phyloP scores from a whole-genome alignment of 2,888 invertebrate species.

The Lithosia quadra region DNA sequence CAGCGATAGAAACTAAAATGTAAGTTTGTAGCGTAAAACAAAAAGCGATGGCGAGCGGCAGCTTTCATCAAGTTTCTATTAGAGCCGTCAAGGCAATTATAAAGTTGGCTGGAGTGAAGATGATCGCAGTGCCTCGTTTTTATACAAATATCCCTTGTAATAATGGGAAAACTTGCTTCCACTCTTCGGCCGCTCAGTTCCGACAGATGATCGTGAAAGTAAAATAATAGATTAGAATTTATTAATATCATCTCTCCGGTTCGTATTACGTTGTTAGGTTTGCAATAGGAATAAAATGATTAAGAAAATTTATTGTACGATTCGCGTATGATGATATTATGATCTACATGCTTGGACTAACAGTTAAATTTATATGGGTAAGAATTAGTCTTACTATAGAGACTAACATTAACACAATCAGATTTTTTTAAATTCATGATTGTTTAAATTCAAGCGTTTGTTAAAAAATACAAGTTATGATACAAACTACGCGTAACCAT shows the following conservation, averaged over 20 bases:
- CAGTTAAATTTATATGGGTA: not conserved
- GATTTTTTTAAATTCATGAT: not conserved
- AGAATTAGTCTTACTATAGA: not conserved
- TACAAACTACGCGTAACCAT: not conserved
- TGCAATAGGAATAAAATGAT: not conserved
- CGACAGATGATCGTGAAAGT: constrained; percentile 77
- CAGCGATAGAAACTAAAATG: constrained; percentile 70
- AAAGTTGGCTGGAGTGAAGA: constrained; percentile 75
- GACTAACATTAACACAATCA: too few relatives aligned
- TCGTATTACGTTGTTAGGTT: constrained; percentile 6
- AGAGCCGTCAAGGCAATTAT: constrained; percentile 84
- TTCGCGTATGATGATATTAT: not conserved
- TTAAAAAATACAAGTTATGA: not conserved
- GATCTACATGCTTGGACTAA: not conserved
- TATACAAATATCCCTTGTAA: constrained; percentile 81
- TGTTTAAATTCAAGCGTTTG: not conserved
- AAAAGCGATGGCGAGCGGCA: constrained; percentile 75
- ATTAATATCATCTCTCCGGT: constrained; percentile 53
- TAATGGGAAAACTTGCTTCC: constrained; percentile 84
- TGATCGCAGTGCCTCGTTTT: constrained; percentile 74
- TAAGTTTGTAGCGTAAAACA: constrained; percentile 75
- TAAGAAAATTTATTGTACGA: not conserved
- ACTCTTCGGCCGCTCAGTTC: constrained; percentile 65
- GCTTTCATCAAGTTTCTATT: constrained; percentile 85
- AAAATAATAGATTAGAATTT: constrained; percentile 66